Conservation (phyloP, 1,140 invertebrate species). For the Microvelia longipes region DNA sequence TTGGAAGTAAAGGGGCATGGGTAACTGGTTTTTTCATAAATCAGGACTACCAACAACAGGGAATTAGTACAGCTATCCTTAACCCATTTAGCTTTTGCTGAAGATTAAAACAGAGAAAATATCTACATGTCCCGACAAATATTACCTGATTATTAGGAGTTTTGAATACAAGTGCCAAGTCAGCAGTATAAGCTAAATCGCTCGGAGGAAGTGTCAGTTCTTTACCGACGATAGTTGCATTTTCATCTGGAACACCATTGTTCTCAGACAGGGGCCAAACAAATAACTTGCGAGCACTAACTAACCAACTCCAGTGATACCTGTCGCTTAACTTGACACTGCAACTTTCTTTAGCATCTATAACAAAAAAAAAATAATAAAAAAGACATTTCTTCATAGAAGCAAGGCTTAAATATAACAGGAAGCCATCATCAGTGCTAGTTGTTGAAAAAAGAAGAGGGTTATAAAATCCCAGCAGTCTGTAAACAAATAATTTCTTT, state of each 20-base stretch:
- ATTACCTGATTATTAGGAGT: conserved; percentile 47
- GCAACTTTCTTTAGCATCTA: conserved; percentile 38
- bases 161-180: conserved; percentile 65
- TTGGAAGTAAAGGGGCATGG: no score
- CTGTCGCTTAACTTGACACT: conserved; percentile 46
- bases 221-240: conserved; percentile 5
- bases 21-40: no score
- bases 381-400: neutral
- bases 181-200: conserved; percentile 80
- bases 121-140: no score
- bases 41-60: no score
- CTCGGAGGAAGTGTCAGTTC: conserved; percentile 79
- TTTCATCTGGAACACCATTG: neutral
- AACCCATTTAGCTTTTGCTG: no score
- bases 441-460: neutral
- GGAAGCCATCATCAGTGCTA: no score
- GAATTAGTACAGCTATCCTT: no score
- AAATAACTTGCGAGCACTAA: conserved; percentile 65
- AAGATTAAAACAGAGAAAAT: no score
- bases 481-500: no score
- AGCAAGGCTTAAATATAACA: no score
- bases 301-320: conserved; percentile 69
- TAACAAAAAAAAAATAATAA: conserved; percentile 18
- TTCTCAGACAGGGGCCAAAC: conserved; percentile 51
- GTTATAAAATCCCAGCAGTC: neutral